Evolutionary conservation across 2,113 vertebrate genomes (phyloP).

Genomic region (Chloroceryle aenea): DNA sequence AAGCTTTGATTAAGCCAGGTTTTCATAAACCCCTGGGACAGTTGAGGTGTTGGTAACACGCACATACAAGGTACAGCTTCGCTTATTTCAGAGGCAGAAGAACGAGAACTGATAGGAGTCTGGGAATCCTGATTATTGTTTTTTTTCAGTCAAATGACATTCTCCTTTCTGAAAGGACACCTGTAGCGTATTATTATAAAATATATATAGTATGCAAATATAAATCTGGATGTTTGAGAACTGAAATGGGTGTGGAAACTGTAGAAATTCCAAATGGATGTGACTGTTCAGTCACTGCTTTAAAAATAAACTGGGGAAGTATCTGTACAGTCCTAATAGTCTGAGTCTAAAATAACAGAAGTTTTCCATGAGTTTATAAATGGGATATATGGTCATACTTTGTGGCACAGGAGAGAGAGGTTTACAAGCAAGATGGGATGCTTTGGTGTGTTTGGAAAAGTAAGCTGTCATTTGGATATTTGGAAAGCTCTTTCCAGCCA

Average conservation of each 20-base stretch:
- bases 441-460: neutral
- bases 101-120: neutral
- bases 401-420: neutral
- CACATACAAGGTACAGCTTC: neutral
- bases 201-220: neutral
- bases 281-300: neutral
- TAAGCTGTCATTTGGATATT: neutral
- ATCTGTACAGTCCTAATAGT: neutral
- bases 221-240: neutral
- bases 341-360: neutral
- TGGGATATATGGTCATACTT: neutral
- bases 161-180: neutral
- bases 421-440: slow-evolving; percentile 22
- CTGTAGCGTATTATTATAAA: neutral
- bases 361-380: slow-evolving; percentile 44
- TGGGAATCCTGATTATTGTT: neutral
- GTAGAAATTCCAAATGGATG: neutral
- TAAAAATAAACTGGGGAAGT: slow-evolving; percentile 14
- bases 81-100: neutral
- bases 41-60: neutral
- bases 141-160: neutral
- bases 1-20: neutral
- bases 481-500: slow-evolving; percentile 20
- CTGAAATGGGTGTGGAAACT: neutral
- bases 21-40: neutral